These are phyloP conservation scores for Caenorhabditis imperialis DNA, from an alignment of 2,888 invertebrate species.

Conservation along the genomic window DNA sequence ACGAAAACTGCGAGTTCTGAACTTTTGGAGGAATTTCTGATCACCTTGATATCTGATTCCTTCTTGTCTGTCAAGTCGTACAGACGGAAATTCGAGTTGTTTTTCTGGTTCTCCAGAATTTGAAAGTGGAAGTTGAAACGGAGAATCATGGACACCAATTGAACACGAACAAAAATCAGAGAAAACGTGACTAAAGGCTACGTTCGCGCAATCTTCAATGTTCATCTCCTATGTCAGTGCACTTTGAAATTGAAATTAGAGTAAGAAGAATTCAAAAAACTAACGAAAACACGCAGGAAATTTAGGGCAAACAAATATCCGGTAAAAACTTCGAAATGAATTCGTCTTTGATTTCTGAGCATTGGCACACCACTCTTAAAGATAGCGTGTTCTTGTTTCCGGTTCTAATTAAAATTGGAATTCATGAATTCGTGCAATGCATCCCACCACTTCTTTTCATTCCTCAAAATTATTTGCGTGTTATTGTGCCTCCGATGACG, in stretches of 20 bases:
- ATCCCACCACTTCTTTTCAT: not conserved
- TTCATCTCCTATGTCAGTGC: no score
- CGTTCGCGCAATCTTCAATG: no score
- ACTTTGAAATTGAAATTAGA: no score
- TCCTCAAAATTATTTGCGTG: not conserved
- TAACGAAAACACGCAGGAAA: not conserved
- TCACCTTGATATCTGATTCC: conserved; percentile 35
- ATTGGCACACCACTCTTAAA: conserved; percentile 18
- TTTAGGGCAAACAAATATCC: conserved; percentile 37
- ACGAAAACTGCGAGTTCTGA: conserved; percentile 35
- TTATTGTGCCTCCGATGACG: not conserved
- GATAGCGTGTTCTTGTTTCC: not conserved
- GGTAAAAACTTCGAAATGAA: conserved; percentile 33
- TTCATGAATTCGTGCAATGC: not conserved
- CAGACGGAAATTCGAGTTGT: no score
- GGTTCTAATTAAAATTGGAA: conserved; percentile 4
- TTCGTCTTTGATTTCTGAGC: conserved; percentile 46
- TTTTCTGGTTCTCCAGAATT: no score
- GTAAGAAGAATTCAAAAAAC: no score
- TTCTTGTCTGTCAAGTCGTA: conserved; percentile 4
- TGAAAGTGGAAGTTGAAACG: no score
- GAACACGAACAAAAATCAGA: no score
- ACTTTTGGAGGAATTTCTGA: conserved; percentile 28
- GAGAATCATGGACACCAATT: no score
- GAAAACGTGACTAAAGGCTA: no score